Evolutionary conservation across 2,888 invertebrate genomes (phyloP), one percentile per base, ranked within the genome.

Genomic region (Chloroclysta siterata): DNA sequence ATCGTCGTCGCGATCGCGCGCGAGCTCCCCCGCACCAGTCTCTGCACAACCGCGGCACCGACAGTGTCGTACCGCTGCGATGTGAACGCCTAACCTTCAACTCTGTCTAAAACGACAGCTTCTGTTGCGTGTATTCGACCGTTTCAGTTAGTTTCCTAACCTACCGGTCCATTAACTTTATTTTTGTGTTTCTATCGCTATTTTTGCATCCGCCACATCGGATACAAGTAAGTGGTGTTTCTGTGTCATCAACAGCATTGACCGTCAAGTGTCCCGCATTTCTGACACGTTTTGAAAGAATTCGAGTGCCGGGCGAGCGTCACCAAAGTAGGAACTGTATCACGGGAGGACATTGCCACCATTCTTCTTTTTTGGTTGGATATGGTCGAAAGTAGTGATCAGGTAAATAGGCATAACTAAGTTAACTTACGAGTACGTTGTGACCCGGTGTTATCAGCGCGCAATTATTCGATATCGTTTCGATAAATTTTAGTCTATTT

Each of bases 51-150:
- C 88, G 89, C 90, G 90, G 88, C 90, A 88, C 91, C 83, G 84
- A 87, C 86, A 85, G 90, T 89, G 89, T 90, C 87, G 86, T 85
- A 76, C 90, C 91, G 93, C 77, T 93, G 93, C 89, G 85, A 93
- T 93, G 93, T 93, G 90, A 93, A 91, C 93, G 85, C 82, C 77
- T 85, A 89, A 89, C 78, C 82, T 84, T 78, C 76, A 76, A 84
- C 74, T 82, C 91, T 91, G 93, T 92, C 93, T 87, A 84, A 63
- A 77, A 87, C 90, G 93, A 85, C 92, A 92, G 92, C 88, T 83
- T 86, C 79, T 82, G 83, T 89, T 88, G 78, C 85, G 82, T 82
- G 84, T 81, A 80, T 81, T 77, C 77, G 73, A 81, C 77, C 72
- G 78, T 83, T 85, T 85, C 73, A 73, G 76, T 88, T 81, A 76